Conservation (phyloP, 35 echinoderm and acorn worm species). For the Antedon bifida region DNA sequence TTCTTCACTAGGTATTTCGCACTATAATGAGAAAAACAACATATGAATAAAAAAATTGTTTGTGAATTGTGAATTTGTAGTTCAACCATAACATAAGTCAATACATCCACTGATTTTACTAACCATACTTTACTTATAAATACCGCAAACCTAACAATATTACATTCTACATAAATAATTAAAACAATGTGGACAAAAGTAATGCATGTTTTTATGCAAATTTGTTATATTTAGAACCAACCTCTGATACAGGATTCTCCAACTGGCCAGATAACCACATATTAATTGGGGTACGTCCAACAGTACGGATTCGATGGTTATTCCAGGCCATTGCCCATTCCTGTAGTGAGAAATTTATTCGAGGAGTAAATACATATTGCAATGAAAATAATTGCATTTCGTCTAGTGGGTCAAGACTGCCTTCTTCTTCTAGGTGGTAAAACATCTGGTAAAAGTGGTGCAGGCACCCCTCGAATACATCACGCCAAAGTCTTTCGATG, state of each 20-base stretch:
- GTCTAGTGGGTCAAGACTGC: not conserved
- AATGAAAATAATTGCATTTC: not conserved
- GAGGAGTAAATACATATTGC: not conserved
- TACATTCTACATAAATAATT: too few species aligned
- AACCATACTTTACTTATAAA: too few species aligned
- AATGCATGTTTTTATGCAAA: too few species aligned
- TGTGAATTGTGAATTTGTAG: too few species aligned
- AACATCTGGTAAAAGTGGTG: not conserved
- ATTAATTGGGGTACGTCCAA: not conserved
- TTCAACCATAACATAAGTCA: too few species aligned
- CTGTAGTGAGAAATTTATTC: not conserved
- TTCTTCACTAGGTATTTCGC: not conserved
- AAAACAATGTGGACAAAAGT: too few species aligned
- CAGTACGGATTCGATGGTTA: not conserved
- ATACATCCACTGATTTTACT: too few species aligned
- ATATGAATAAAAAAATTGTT: not conserved
- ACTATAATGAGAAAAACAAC: not conserved
- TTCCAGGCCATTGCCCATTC: not conserved
- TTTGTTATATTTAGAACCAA: too few species aligned
- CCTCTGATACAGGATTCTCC: too few species aligned
- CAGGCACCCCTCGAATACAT: not conserved
- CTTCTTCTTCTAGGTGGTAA: not conserved
- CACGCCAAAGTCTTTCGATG: conserved; percentile 1
- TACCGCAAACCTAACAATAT: too few species aligned
- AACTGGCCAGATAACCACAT: not conserved